Evolutionary conservation across 2,113 vertebrate genomes (phyloP).

Genomic region (Rhadina sibilatrix): DNA sequence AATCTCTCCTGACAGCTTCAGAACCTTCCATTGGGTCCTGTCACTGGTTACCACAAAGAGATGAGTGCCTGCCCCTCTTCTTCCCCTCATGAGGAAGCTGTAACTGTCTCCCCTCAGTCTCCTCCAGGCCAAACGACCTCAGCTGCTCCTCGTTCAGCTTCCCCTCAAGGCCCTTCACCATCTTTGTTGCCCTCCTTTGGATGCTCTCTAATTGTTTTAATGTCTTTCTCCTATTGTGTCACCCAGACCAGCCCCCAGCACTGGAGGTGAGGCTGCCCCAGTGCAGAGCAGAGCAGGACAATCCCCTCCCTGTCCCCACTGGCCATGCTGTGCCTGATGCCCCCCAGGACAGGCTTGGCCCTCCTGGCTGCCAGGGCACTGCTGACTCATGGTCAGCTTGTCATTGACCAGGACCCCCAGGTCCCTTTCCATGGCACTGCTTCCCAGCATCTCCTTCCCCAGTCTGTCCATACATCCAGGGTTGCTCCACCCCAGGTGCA

Average conservation of each 20-base stretch:
- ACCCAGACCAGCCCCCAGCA: fast-evolving
- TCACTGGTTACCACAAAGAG: not conserved
- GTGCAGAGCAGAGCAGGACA: not conserved
- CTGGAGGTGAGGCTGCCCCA: fast-evolving
- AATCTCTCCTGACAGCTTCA: not conserved
- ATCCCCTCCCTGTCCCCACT: not conserved
- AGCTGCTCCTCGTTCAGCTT: fast-evolving
- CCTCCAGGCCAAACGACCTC: not conserved
- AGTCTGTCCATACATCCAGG: fast-evolving
- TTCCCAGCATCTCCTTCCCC: not conserved
- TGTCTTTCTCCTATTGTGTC: fast-evolving
- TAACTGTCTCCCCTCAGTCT: not conserved
- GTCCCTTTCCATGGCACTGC: not conserved
- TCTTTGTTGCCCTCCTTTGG: fast-evolving
- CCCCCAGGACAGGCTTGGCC: fast-evolving
- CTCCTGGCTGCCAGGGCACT: not conserved
- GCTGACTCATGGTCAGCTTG: fast-evolving
- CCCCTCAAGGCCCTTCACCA: not conserved
- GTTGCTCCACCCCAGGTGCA: not conserved
- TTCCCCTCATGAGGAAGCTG: fast-evolving
- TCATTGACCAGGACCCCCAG: fast-evolving
- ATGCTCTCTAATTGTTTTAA: fast-evolving
- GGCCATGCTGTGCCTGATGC: not conserved
- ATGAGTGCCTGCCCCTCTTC: not conserved
- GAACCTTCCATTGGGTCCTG: not conserved